These are phyloP conservation scores for Etheostoma cragini DNA, from an alignment of 2,113 vertebrate genomes.

Conservation along the genomic window DNA sequence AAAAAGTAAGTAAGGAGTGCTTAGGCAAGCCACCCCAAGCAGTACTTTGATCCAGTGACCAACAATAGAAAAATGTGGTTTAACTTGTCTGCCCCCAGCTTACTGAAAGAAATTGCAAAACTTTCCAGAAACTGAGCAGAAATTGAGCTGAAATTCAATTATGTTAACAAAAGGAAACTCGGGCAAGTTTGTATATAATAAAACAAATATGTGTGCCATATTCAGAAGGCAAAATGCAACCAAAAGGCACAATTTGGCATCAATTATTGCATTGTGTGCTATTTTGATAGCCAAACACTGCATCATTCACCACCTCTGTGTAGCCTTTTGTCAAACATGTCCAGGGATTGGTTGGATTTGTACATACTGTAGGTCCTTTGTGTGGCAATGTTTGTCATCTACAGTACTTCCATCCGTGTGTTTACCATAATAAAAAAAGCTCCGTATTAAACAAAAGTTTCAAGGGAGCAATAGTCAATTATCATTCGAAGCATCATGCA, in stretches of 20 bases:
- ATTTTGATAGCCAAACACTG: neutral
- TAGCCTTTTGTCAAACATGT: neutral
- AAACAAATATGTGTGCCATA: neutral
- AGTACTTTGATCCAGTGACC: slow-evolving; percentile 25
- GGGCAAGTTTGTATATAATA: neutral
- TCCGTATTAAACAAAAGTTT: neutral
- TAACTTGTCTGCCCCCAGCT: slow-evolving; percentile 35
- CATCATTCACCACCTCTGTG: neutral
- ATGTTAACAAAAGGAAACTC: neutral
- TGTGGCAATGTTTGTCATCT: neutral
- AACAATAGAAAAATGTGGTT: slow-evolving; percentile 52
- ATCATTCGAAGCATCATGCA: neutral
- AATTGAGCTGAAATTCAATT: neutral
- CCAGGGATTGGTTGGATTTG: neutral
- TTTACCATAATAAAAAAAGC: neutral
- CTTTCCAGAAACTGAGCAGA: neutral
- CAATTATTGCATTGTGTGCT: neutral
- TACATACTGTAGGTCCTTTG: neutral
- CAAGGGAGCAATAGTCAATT: neutral
- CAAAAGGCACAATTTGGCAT: neutral
- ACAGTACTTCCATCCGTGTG: neutral
- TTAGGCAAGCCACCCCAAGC: neutral
- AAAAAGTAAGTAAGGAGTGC: neutral
- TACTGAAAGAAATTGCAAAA: neutral
- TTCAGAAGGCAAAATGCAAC: neutral